phyloP scores from a whole-genome alignment of 2,888 invertebrate genomes.

The Timandra comae region DNA sequence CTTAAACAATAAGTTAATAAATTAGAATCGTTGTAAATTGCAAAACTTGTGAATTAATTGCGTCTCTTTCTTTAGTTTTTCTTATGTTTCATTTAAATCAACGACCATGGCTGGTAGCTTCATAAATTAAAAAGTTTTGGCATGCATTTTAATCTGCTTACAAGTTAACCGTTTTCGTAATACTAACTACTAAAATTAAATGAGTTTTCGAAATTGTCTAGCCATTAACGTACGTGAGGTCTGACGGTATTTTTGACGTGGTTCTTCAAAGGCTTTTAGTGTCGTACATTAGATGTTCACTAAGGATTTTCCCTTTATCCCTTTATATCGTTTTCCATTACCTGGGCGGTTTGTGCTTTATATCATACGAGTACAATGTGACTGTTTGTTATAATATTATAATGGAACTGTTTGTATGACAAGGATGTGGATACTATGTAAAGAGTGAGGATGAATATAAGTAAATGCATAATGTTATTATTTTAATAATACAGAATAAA shows the following conservation, averaged over 20 bases:
- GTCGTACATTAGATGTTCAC: constrained; percentile 5
- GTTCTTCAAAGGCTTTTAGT: constrained; percentile 7
- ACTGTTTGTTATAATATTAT: no score
- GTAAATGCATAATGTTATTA: no score
- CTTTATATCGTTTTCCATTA: constrained; percentile 4
- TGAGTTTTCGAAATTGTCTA: constrained; percentile 51
- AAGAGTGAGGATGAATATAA: no score
- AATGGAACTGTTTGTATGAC: no score
- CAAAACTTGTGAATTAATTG: constrained; percentile 66
- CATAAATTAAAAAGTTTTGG: constrained; percentile 69
- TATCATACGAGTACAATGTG: not conserved
- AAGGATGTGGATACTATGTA: no score
- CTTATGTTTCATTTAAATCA: constrained; percentile 69
- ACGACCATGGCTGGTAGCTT: constrained; percentile 60
- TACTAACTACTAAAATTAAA: constrained; percentile 47
- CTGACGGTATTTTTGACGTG: constrained; percentile 1
- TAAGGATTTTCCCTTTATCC: constrained; percentile 1
- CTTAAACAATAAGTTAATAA: no score
- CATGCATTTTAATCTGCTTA: constrained; percentile 70
- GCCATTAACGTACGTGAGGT: constrained; percentile 22
- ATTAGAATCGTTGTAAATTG: constrained; percentile 60
- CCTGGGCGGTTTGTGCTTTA: constrained; percentile 1
- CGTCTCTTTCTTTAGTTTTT: constrained; percentile 59
- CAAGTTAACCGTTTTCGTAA: constrained; percentile 42
- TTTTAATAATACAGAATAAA: no score